Conservation (phyloP, 1,140 invertebrate genomes). For the Drosophila ercepeae region DNA sequence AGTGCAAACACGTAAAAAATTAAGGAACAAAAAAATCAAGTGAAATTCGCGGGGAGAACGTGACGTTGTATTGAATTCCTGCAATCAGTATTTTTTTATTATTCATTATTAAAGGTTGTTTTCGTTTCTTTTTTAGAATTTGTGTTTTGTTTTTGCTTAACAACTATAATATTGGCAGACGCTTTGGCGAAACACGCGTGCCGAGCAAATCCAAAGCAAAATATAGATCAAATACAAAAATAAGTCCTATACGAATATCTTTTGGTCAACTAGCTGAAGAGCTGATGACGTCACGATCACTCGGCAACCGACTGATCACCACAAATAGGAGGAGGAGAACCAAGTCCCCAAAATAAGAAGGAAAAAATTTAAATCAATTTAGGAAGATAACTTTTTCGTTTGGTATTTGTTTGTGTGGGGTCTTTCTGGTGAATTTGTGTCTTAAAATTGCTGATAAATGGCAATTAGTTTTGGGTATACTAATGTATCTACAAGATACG, state of each 20-base stretch:
- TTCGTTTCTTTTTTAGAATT: neutral
- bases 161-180: slow-evolving; percentile 41
- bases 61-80: slow-evolving; percentile 75
- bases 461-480: slow-evolving; percentile 42
- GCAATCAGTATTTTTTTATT: slow-evolving; percentile 23
- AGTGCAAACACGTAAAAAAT: slow-evolving; percentile 52
- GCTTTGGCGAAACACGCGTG: slow-evolving; percentile 36
- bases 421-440: slow-evolving; percentile 35
- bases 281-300: slow-evolving; percentile 72
- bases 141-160: slow-evolving; percentile 29
- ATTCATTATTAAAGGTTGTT: slow-evolving; percentile 21
- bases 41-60: slow-evolving; percentile 63
- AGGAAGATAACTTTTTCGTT: slow-evolving; percentile 37
- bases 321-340: slow-evolving; percentile 12
- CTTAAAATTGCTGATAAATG: slow-evolving; percentile 66
- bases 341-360: slow-evolving; percentile 35
- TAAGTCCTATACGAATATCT: slow-evolving; percentile 5
- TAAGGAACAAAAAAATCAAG: slow-evolving; percentile 43
- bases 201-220: slow-evolving; percentile 15
- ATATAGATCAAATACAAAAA: slow-evolving; percentile 19
- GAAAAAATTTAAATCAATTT: slow-evolving; percentile 55
- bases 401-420: slow-evolving; percentile 20
- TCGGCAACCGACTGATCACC: slow-evolving; percentile 60
- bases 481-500: slow-evolving; percentile 52
- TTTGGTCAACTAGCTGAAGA: slow-evolving; percentile 28